phyloP scores from a whole-genome alignment of 1,140 invertebrate species.

The Ptiloglossa arizonensis region DNA sequence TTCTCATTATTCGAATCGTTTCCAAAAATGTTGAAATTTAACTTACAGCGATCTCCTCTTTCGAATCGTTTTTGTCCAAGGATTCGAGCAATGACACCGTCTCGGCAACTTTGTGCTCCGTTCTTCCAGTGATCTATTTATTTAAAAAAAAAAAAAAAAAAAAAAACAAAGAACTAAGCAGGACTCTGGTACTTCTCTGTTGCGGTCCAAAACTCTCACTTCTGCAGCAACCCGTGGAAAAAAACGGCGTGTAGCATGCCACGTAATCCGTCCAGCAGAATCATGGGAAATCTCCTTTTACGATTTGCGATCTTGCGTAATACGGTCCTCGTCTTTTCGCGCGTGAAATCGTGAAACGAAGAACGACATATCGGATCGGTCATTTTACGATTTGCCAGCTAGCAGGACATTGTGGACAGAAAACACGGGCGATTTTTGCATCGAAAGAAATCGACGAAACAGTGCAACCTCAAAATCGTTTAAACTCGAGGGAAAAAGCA shows the following conservation, averaged over 20 bases:
- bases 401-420: no score
- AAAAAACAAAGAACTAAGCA: no score
- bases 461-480: no score
- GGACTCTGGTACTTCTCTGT: neutral
- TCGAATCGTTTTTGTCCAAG: no score
- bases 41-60: no score
- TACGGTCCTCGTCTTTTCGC: neutral
- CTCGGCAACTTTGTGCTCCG: no score
- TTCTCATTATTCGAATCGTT: no score
- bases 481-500: neutral
- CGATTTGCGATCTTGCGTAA: conserved; percentile 5
- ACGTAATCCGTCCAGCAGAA: neutral
- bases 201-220: neutral
- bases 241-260: neutral
- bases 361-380: conserved; percentile 1
- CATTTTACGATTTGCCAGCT: neutral
- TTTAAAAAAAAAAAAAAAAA: no score
- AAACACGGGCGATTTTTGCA: neutral
- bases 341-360: conserved; percentile 3
- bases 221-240: neutral
- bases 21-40: no score
- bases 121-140: no score
- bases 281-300: neutral
- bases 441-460: neutral
- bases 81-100: no score